A percentile compares a stretch with the other conserved stretches of the same genome.
Conservation (phyloP, 2,113 vertebrate species). For the Charina bottae region DNA sequence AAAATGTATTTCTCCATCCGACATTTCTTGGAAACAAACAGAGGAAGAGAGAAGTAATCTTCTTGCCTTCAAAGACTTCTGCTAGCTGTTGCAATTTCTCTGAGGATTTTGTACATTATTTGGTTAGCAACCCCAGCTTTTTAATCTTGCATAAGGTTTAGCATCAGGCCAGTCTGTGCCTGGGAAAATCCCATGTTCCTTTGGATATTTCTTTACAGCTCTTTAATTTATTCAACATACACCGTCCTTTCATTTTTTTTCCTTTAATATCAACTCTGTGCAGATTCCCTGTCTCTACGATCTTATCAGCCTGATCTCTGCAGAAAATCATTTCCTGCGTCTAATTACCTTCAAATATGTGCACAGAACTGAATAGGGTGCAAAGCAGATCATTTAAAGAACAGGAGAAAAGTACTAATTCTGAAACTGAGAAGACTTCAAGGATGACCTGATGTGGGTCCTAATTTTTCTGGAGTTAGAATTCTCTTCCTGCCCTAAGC, state of each 20-base stretch:
- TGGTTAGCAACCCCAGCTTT: slow-evolving; percentile 36
- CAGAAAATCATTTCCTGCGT: slow-evolving; percentile 67
- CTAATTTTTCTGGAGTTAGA: neutral
- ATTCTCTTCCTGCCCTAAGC: neutral
- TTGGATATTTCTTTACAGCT: slow-evolving; percentile 51
- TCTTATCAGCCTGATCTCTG: slow-evolving; percentile 61
- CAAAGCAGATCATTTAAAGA: slow-evolving; percentile 27
- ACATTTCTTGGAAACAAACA: slow-evolving; percentile 53
- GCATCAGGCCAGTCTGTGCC: slow-evolving; percentile 55
- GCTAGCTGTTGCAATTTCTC: slow-evolving; percentile 55
- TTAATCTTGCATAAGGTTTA: slow-evolving; percentile 50
- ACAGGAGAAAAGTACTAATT: neutral
- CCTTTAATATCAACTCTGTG: slow-evolving; percentile 31
- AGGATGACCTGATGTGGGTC: neutral
- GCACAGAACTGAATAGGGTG: slow-evolving; percentile 40
- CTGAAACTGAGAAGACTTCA: neutral
- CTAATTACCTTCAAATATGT: slow-evolving; percentile 72
- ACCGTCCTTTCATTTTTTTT: neutral
- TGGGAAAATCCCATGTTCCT: slow-evolving; percentile 37
- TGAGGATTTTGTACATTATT: slow-evolving; percentile 50
- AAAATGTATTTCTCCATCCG: slow-evolving; percentile 58
- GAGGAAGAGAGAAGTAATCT: slow-evolving; percentile 51
- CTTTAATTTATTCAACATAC: slow-evolving; percentile 72
- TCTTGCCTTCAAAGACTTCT: slow-evolving; percentile 57
- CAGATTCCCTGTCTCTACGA: slow-evolving; percentile 53